phyloP scores from a whole-genome alignment of 2,113 vertebrate genomes.

The Bungarus multicinctus region DNA sequence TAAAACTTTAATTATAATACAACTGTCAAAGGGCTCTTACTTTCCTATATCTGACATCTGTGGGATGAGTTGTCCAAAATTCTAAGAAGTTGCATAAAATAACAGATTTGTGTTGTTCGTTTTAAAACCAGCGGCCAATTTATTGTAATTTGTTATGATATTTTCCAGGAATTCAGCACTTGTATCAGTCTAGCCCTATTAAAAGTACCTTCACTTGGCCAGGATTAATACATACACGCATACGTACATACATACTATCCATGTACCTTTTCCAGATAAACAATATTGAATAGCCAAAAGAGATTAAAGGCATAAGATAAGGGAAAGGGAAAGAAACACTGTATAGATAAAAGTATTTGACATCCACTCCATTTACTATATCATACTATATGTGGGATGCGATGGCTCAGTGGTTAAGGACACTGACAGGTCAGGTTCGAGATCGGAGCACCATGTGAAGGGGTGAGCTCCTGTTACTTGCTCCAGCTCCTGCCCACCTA shows the following conservation, averaged over 20 bases:
- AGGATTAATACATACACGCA: slow-evolving; percentile 6
- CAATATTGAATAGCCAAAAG: background rate
- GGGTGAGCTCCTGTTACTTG: no score
- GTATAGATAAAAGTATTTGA: background rate
- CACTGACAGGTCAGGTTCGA: no score
- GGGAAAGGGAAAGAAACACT: background rate
- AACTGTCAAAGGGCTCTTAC: background rate
- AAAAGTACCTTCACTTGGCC: slow-evolving; percentile 12
- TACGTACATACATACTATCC: no score
- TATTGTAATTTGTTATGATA: background rate
- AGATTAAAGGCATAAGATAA: background rate
- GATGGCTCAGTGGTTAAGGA: no score
- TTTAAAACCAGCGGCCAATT: background rate
- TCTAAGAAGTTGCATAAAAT: background rate
- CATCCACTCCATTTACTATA: background rate
- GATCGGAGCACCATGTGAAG: accelerated
- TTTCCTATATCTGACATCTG: background rate
- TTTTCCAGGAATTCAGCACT: slow-evolving; percentile 13
- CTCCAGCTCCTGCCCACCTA: no score
- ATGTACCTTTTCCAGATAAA: background rate
- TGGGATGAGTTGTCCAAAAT: background rate
- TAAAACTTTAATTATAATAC: background rate
- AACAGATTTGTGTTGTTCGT: background rate
- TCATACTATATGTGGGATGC: no score
- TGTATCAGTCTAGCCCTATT: background rate